Percentiles rank a stretch among this genome's conserved stretches.
Conservation (phyloP, 2,797 vertebrate species). For the Sardinella longiceps region DNA sequence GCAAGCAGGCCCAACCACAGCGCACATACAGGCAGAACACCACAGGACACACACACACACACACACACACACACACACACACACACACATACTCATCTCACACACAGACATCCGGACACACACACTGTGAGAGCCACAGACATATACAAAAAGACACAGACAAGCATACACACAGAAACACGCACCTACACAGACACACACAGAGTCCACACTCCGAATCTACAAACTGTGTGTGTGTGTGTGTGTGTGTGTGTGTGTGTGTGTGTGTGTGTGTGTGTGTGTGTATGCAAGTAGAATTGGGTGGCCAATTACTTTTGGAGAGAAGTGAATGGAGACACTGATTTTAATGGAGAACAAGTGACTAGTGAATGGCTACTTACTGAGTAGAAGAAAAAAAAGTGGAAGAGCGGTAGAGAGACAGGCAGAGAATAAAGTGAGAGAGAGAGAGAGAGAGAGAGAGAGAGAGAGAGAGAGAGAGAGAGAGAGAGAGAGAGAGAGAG, state of each 20-base stretch:
- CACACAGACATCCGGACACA: too few relatives aligned
- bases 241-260: too few relatives aligned
- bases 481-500: slow-evolving; percentile 23
- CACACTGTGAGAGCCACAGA: too few relatives aligned
- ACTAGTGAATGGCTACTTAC: background rate
- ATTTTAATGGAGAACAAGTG: background rate
- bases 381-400: background rate
- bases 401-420: background rate
- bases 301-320: background rate
- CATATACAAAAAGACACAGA: too few relatives aligned
- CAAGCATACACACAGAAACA: slow-evolving; percentile 16
- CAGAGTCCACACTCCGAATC: background rate
- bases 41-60: background rate
- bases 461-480: background rate
- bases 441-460: background rate
- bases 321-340: background rate
- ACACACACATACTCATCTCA: background rate
- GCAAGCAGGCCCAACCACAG: background rate
- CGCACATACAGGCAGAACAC: background rate
- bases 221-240: background rate
- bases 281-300: background rate
- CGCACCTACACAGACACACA: background rate
- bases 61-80: background rate
- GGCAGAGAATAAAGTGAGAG: background rate
- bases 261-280: too few relatives aligned